Evolutionary conservation across 1,140 invertebrate genomes (phyloP).

Genomic region (Drosophila ficusphila): DNA sequence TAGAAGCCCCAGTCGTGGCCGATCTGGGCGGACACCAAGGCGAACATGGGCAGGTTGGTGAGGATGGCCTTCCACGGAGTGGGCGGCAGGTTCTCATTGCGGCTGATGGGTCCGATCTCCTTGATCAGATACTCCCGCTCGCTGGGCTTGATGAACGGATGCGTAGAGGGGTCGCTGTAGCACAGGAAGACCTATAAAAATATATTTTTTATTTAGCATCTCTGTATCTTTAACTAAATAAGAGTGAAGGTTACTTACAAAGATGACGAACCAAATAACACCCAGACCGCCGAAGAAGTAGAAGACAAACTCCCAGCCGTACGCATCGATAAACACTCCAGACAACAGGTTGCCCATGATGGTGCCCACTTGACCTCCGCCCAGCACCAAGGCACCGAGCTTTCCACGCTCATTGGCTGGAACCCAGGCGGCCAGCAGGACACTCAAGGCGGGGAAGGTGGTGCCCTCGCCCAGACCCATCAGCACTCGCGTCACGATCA

Average conservation of each 20-base stretch:
- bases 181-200: slow-evolving; percentile 86
- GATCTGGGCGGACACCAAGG: slow-evolving; percentile 89
- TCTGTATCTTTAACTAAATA: no score
- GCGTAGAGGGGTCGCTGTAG: slow-evolving; percentile 91
- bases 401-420: slow-evolving; percentile 89
- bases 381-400: slow-evolving; percentile 90
- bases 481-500: slow-evolving; percentile 88
- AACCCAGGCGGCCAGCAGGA: slow-evolving; percentile 90
- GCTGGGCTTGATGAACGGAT: slow-evolving; percentile 92
- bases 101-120: slow-evolving; percentile 85
- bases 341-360: slow-evolving; percentile 90
- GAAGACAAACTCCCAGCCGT: slow-evolving; percentile 91
- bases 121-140: slow-evolving; percentile 91
- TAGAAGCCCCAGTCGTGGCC: slow-evolving; percentile 98
- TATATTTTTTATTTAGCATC: no score
- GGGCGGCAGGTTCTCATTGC: slow-evolving; percentile 86
- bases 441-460: slow-evolving; percentile 91
- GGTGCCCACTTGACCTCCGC: slow-evolving; percentile 89
- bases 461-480: slow-evolving; percentile 91
- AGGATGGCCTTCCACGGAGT: slow-evolving; percentile 90
- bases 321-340: slow-evolving; percentile 88
- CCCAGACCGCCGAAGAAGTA: slow-evolving; percentile 92
- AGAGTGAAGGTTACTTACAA: no score
- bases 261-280: slow-evolving; percentile 90
- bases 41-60: slow-evolving; percentile 90